Evolutionary conservation across 1,140 invertebrate species (phyloP), one percentile per base, ranked within the genome.

Genomic region (Heliconius hewitsoni): DNA sequence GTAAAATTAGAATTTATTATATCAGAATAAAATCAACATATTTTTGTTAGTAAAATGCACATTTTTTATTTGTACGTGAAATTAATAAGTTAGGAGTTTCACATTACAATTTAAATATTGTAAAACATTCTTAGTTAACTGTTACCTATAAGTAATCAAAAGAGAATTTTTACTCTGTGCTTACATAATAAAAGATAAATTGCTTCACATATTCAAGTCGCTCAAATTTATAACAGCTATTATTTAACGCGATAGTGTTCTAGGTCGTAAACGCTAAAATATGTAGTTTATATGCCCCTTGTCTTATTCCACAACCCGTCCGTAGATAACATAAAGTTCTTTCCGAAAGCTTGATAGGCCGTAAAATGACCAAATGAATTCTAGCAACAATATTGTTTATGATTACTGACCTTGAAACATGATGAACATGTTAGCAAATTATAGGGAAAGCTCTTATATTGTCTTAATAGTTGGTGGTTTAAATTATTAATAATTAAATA

Each of bases 181-280:
- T 23, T 27, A 16, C n/a, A 66, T 30, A 30, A 30, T 57, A 66
- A 66, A 30, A 66, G 11, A 27, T 66, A 27, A 13, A 66, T 66
- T 27, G 60, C 8, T 66, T 16, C n/a, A 66, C 5, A 66, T 30
- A 30, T 27, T 30, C 60, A 66, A 66, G 23, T 6, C 60, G 60
- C 60, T 30, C 57, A 75, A 75, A 66, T n/a, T 60, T 66, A 75
- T 42, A 75, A 60, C 60, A 39, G 74, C 74, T 66, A 76, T 70
- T 70, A 76, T 76, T 75, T 71, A 50, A 70, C 57, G 60, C 55
- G 30, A 74, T 74, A 74, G 18, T n/a, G 60, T 30, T 18, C 11
- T 55, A 23, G 27, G 23, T 71, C 74, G 60, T 71, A 50, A 76
- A 76, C 39, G 39, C 18, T 70, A 76, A 76, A 76, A 71, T 76